Base-by-base conservation (phyloP, 2,888 invertebrate species). In the Pachliopta kotzebuea region DNA sequence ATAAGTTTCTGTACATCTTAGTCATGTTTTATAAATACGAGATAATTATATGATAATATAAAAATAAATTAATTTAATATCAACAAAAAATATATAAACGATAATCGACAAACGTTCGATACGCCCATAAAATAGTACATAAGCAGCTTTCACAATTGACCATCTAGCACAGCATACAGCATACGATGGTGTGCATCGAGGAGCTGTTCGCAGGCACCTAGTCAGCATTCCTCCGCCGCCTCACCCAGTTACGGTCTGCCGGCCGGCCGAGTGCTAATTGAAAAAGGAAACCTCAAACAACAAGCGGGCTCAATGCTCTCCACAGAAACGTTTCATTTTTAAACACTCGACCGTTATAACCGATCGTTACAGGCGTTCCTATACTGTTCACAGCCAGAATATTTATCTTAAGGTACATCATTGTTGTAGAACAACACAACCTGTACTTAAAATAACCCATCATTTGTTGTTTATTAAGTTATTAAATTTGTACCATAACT, bases 261-360 rank as follows among this genome's bases (percentile, higher is more conserved):
- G 81, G 82, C 83, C 87, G 87, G 83, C 82, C 84, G 81, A 80
- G 92, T 91, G 92, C 86, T 92, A 92, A 92, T 92, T 92, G 91
- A 84, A 81, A 92, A 90, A 89, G 92, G 88, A 90, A 92, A 92
- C 92, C 79, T 90, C 86, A 83, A 91, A 92, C 92, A 91, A 89
- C 89, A 85, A 84, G 83, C 83, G 81, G 82, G 89, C 90, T 89
- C 90, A 90, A 88, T 86, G 90, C 90, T 90, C 90, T 87, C 86
- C 82, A 89, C 89, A 88, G 87, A 88, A 88, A 90, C 86, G 90
- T 86, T 90, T 90, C 90, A 90, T 90, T 90, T 90, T 90, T 88
- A 88, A 90, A 88, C 83, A 85, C 81, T 73, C 76, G 78, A 88
- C 90, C 90, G 90, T 90, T 90, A 89, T 85, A 80, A 76, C 80